Evolutionary conservation across 2,888 invertebrate species (phyloP).

Genomic region (Pandemis cinnamomeana): DNA sequence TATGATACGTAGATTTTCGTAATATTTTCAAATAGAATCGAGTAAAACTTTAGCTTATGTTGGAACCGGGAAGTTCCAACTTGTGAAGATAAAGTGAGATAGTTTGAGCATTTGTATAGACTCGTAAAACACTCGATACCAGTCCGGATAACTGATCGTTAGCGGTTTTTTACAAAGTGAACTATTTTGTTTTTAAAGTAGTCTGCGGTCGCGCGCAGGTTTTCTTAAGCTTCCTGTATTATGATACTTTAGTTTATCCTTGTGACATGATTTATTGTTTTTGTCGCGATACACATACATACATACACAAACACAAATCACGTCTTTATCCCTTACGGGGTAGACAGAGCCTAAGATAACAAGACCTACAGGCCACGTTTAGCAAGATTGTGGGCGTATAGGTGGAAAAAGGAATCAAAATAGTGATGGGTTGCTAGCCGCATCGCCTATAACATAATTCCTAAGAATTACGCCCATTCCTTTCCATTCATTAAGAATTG

Average conservation of each 20-base stretch:
- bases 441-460: too few relatives aligned
- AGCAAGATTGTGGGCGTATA: too few relatives aligned
- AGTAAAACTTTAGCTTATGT: not conserved
- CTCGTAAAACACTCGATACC: constrained; percentile 3
- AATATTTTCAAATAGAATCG: not conserved
- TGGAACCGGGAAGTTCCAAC: not conserved
- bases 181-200: constrained; percentile 3
- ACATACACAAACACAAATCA: too few relatives aligned
- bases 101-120: not conserved
- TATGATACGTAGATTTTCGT: too few relatives aligned
- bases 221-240: constrained; percentile 66
- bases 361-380: too few relatives aligned
- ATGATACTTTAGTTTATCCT: constrained; percentile 47
- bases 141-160: not conserved
- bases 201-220: constrained; percentile 51
- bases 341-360: too few relatives aligned
- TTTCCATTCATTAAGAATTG: too few relatives aligned
- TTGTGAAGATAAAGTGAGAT: not conserved
- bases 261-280: constrained; percentile 7
- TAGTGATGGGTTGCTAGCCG: too few relatives aligned
- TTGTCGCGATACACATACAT: too few relatives aligned
- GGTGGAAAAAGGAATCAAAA: too few relatives aligned
- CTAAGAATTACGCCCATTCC: too few relatives aligned
- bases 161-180: constrained; percentile 8
- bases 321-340: too few relatives aligned